Percentiles rank a stretch among this genome's conserved stretches.
phyloP scores from a whole-genome alignment of 2,888 invertebrate species.

The Dendrolimus pini region DNA sequence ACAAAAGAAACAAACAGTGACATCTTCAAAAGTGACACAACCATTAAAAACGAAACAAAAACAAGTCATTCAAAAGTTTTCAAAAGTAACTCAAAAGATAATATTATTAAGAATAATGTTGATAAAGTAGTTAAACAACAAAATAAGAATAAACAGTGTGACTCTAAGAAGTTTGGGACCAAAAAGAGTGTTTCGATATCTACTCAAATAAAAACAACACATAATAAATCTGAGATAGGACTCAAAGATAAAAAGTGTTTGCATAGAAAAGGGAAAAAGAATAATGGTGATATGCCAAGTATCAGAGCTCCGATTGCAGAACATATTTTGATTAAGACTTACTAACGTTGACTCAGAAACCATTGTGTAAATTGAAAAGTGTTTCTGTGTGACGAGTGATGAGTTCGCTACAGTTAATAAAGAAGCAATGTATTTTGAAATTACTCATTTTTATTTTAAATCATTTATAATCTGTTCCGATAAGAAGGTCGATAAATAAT shows the following conservation, averaged over 20 bases:
- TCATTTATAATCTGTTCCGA: too few relatives aligned
- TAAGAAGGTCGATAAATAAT: too few relatives aligned
- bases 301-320: conserved; percentile 50
- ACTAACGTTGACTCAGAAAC: conserved; percentile 22
- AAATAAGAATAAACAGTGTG: conserved; percentile 31
- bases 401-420: too few relatives aligned
- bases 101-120: conserved; percentile 19
- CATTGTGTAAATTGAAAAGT: background rate
- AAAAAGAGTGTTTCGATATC: conserved; percentile 60
- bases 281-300: conserved; percentile 43
- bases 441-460: too few relatives aligned
- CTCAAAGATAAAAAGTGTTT: conserved; percentile 59
- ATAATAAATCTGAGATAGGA: conserved; percentile 64
- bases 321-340: conserved; percentile 62
- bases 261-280: conserved; percentile 52
- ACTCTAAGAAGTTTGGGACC: conserved; percentile 42
- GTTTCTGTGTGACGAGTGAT: conserved; percentile 1
- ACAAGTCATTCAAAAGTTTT: conserved; percentile 12
- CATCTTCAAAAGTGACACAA: conserved; percentile 14
- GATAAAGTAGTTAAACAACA: conserved; percentile 20
- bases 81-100: conserved; percentile 18
- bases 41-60: conserved; percentile 17
- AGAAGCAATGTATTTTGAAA: too few relatives aligned
- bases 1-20: conserved; percentile 3
- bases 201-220: conserved; percentile 59